phyloP scores from a whole-genome alignment of 2,888 invertebrate species.

The Trissolcus japonicus region DNA sequence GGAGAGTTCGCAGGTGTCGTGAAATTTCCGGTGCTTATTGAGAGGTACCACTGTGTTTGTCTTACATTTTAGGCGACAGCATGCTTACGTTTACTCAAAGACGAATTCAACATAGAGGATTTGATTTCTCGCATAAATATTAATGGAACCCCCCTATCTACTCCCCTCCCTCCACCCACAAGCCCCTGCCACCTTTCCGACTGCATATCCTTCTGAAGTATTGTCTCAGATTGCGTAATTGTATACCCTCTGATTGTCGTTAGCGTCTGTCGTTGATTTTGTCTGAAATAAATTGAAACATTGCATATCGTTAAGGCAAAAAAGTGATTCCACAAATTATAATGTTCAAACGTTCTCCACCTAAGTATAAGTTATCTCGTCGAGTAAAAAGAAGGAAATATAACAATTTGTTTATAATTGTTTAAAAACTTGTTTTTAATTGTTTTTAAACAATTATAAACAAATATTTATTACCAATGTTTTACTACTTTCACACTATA shows the following conservation, averaged over 20 bases:
- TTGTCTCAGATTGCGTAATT: constrained; percentile 52
- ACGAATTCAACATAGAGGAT: constrained; percentile 56
- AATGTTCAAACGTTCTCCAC: too few species aligned
- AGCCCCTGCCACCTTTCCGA: neutral
- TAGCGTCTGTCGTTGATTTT: constrained; percentile 40
- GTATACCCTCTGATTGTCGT: constrained; percentile 51
- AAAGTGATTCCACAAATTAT: too few species aligned
- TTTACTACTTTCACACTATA: too few species aligned
- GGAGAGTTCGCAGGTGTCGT: constrained; percentile 59
- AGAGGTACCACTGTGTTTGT: constrained; percentile 58
- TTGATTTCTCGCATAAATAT: constrained; percentile 60
- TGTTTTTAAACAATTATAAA: too few species aligned
- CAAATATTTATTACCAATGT: too few species aligned
- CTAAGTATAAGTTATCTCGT: neutral
- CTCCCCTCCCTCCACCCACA: constrained; percentile 11
- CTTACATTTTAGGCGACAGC: constrained; percentile 59
- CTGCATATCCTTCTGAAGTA: constrained; percentile 31
- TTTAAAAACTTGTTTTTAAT: too few species aligned
- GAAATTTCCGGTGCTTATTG: constrained; percentile 60
- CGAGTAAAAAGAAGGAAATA: too few species aligned
- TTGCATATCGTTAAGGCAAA: neutral
- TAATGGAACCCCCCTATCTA: constrained; percentile 51
- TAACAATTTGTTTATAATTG: too few species aligned
- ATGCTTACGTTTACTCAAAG: constrained; percentile 58
- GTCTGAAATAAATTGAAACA: neutral